Conservation (phyloP, 2,888 invertebrate genomes). For the Eulithis testata region DNA sequence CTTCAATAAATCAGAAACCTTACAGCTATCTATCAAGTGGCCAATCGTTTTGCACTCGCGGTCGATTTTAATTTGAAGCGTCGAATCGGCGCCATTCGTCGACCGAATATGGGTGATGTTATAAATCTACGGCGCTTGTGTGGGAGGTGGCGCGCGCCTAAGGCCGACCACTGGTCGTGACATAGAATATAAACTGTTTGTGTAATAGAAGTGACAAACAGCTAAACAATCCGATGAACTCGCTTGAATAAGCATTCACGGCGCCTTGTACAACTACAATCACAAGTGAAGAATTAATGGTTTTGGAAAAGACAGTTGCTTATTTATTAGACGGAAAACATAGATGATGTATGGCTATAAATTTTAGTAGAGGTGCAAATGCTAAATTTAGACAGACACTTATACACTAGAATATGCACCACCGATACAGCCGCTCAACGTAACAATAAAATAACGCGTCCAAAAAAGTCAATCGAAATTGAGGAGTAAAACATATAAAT, state of each 20-base stretch:
- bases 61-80: conserved; percentile 77
- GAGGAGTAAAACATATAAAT: not conserved
- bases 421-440: not conserved
- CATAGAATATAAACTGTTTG: conserved; percentile 37
- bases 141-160: conserved; percentile 67
- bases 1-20: conserved; percentile 72
- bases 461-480: not conserved
- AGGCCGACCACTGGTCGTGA: conserved; percentile 51
- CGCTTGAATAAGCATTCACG: conserved; percentile 34
- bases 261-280: conserved; percentile 21
- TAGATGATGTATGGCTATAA: conserved; percentile 25
- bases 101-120: conserved; percentile 83
- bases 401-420: not conserved
- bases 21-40: conserved; percentile 75
- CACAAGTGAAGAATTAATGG: conserved; percentile 30
- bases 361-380: conserved; percentile 6
- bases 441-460: not conserved
- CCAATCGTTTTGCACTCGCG: conserved; percentile 72
- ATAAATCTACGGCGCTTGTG: conserved; percentile 73
- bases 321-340: conserved; percentile 28
- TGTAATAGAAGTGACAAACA: conserved; percentile 37
- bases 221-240: conserved; percentile 35
- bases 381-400: not conserved
- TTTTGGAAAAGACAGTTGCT: conserved; percentile 22
- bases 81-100: conserved; percentile 82